Conservation (phyloP, 2,113 vertebrate genomes). For the Pollachius pollachius region DNA sequence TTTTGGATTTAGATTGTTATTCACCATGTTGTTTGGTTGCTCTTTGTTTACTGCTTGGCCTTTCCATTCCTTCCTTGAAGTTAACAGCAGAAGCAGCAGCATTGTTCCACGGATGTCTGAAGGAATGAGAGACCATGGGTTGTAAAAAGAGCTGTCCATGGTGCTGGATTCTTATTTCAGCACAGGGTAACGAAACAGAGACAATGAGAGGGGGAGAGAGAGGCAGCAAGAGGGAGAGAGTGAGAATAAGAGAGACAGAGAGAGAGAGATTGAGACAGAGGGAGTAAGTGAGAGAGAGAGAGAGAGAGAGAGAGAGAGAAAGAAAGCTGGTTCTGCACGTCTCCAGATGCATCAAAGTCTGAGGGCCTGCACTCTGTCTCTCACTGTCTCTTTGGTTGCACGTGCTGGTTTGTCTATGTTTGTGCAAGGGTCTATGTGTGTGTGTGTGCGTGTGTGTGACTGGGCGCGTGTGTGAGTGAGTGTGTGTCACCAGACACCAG, state of each 20-base stretch:
- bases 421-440: neutral
- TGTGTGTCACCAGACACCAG: conserved; percentile 36
- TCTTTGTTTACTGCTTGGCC: neutral
- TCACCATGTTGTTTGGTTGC: conserved; percentile 3
- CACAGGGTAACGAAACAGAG: too few species aligned
- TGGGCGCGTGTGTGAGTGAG: conserved; percentile 35
- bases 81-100: too few species aligned
- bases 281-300: too few species aligned
- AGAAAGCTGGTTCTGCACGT: neutral
- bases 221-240: too few species aligned
- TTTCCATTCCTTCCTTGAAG: neutral
- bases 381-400: neutral
- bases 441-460: conserved; percentile 32
- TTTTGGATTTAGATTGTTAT: conserved; percentile 34
- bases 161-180: conserved; percentile 27
- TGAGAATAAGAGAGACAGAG: too few species aligned
- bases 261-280: too few species aligned
- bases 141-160: conserved; percentile 16
- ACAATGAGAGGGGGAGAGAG: conserved; percentile 5
- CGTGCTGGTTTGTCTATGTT: neutral
- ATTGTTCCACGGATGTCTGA: neutral
- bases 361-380: neutral
- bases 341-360: conserved; percentile 15
- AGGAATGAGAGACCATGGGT: neutral
- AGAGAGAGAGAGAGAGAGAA: too few species aligned